These are phyloP conservation scores for Acanthosepion pharaonis DNA, from an alignment of 2,888 invertebrate genomes.

Conservation along the genomic window DNA sequence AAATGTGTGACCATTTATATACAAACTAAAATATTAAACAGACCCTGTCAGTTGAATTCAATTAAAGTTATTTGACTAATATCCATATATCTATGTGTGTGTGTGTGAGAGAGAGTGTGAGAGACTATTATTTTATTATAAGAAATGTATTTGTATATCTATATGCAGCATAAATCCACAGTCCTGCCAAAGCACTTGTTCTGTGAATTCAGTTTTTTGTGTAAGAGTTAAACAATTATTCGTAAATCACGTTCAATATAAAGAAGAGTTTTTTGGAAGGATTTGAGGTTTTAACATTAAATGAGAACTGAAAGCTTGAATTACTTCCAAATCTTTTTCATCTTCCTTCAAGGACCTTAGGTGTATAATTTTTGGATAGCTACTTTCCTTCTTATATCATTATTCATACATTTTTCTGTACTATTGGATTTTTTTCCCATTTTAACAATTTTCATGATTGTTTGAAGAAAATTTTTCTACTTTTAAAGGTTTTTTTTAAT, in stretches of 20 bases:
- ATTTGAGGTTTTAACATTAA: neutral
- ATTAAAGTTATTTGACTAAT: too few species aligned
- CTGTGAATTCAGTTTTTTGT: neutral
- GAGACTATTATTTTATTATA: too few species aligned
- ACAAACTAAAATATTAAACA: too few species aligned
- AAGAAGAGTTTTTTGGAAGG: neutral
- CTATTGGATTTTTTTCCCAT: neutral
- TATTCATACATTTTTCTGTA: neutral
- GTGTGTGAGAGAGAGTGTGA: too few species aligned
- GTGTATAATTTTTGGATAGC: neutral
- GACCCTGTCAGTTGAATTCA: too few species aligned
- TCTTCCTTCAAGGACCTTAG: neutral
- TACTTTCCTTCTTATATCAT: neutral
- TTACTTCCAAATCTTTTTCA: neutral
- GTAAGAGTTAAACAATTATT: neutral
- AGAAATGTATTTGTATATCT: neutral
- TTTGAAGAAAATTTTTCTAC: neutral
- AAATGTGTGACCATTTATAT: too few species aligned
- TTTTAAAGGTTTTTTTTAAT: neutral
- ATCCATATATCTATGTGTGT: too few species aligned
- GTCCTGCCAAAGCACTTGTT: neutral
- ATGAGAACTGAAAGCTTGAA: neutral
- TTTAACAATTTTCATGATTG: neutral
- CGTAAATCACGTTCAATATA: neutral
- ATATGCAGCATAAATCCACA: neutral